phyloP scores from a whole-genome alignment of 2,113 vertebrate genomes.

The Hydrochoerus hydrochaeris region DNA sequence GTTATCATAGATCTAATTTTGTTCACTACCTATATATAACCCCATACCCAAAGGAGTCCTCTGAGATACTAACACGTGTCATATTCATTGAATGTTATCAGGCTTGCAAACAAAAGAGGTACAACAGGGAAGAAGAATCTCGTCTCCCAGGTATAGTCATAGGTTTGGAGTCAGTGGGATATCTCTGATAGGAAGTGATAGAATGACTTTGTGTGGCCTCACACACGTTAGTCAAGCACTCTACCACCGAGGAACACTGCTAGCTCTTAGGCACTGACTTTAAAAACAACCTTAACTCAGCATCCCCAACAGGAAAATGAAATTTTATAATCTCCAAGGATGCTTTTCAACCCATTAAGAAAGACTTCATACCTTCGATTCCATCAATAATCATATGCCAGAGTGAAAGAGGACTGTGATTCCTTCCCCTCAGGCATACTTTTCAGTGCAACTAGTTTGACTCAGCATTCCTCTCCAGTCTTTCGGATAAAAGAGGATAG shows the following conservation, averaged over 20 bases:
- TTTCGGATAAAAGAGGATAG: not conserved
- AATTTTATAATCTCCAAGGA: not conserved
- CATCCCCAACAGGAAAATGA: not conserved
- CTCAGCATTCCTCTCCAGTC: not conserved
- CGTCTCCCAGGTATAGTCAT: not conserved
- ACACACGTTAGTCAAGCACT: not conserved
- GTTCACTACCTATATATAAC: not conserved
- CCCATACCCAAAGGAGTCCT: not conserved
- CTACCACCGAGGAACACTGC: not conserved
- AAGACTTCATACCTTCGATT: not conserved
- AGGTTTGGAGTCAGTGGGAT: not conserved
- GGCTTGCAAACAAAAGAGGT: not conserved
- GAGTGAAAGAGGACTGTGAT: not conserved
- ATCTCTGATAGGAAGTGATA: not conserved
- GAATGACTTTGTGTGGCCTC: not conserved
- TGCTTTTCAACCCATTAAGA: slow-evolving; percentile 7
- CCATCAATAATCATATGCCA: not conserved
- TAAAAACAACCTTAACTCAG: slow-evolving; percentile 49
- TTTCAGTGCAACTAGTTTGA: not conserved
- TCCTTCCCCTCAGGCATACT: not conserved
- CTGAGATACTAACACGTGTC: not conserved
- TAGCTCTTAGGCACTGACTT: not conserved
- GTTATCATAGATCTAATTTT: slow-evolving; percentile 31
- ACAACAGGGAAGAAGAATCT: not conserved
- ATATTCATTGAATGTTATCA: not conserved